Percentiles rank a stretch among this genome's conserved stretches.
Conservation (phyloP, 2,888 invertebrate species). For the Sussaba pulchella region DNA sequence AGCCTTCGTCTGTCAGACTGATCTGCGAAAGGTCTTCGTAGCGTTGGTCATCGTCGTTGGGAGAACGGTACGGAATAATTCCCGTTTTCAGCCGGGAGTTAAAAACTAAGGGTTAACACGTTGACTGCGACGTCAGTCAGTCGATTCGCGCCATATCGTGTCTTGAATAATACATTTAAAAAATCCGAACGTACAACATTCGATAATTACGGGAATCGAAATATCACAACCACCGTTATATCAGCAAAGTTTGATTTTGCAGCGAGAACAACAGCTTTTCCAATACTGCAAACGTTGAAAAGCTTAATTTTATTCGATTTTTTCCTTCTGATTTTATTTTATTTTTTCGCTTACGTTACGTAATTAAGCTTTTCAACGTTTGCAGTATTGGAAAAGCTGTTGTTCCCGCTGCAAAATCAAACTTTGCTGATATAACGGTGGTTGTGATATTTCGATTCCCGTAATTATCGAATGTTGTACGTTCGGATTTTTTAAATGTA, state of each 20-base stretch:
- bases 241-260: constrained; percentile 1
- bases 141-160: too few relatives aligned
- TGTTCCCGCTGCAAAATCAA: constrained; percentile 20
- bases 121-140: too few relatives aligned
- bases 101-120: constrained; percentile 4
- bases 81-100: too few relatives aligned
- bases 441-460: constrained; percentile 36
- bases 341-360: constrained; percentile 8
- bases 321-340: too few relatives aligned
- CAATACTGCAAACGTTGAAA: not conserved
- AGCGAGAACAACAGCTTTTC: constrained; percentile 15
- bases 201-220: constrained; percentile 38
- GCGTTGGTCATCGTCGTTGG: constrained; percentile 8
- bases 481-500: constrained; percentile 48
- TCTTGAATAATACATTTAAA: too few relatives aligned
- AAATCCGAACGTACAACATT: constrained; percentile 50
- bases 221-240: not conserved
- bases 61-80: not conserved
- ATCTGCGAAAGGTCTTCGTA: not conserved
- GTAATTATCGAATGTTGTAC: constrained; percentile 34
- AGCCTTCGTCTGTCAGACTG: not conserved
- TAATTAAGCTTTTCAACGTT: not conserved
- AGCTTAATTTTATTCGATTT: too few relatives aligned
- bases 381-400: not conserved
- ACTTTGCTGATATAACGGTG: not conserved